Evolutionary conservation across 2,888 invertebrate species (phyloP).

Genomic region (Drosophila nr. perissopoda): DNA sequence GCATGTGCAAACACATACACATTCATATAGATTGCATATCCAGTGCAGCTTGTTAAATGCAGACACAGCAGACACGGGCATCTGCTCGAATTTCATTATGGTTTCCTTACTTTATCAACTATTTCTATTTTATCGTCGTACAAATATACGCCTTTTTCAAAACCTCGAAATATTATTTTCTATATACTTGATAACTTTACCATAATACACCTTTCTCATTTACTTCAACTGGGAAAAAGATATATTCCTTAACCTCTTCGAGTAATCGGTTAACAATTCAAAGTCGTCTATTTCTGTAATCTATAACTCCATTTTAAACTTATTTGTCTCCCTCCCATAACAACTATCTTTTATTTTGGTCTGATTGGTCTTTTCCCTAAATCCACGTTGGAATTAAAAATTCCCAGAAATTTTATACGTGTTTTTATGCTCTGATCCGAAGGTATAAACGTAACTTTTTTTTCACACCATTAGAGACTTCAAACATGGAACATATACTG

Average conservation of each 20-base stretch:
- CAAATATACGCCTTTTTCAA: background rate
- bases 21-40: constrained; percentile 7
- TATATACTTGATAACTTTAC: background rate
- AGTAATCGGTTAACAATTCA: background rate
- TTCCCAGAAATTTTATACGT: background rate
- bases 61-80: constrained; percentile 3
- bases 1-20: constrained; percentile 8
- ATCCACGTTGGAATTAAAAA: background rate
- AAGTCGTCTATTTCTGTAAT: background rate
- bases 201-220: background rate
- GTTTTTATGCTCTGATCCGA: background rate
- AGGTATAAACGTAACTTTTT: background rate
- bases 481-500: no score
- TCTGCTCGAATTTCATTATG: constrained; percentile 23
- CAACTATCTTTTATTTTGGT: background rate
- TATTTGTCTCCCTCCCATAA: background rate
- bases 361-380: background rate
- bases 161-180: background rate
- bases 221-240: background rate
- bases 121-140: background rate
- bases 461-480: no score
- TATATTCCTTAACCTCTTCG: background rate
- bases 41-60: constrained; percentile 15
- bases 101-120: constrained; percentile 1
- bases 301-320: background rate